Evolutionary conservation across 2,797 vertebrate species (phyloP), one percentile per base, ranked within the genome.

Genomic region (Cyprinella venusta): DNA sequence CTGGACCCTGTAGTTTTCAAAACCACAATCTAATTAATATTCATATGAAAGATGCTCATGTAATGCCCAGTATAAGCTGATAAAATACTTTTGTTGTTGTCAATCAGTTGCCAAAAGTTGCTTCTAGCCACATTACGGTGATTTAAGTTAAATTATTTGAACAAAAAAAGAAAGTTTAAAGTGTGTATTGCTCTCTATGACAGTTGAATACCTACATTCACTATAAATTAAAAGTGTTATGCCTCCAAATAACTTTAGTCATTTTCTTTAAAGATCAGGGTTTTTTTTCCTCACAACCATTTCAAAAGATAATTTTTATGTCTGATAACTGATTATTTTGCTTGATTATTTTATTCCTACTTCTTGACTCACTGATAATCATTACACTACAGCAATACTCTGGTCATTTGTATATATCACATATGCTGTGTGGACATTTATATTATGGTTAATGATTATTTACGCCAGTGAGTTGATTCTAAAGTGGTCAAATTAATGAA

Each of bases 211-310:
- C 33, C 16, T 68, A 1, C 18, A n/a, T 71, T 45, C 24, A 33
- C 24, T 61, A 2, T 48, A 15, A 80, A 81, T 81, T 72, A 80
- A 81, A 80, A 0, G 7, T 18, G 8, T 38, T 72, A 24, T 48
- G 56, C 6, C 79, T 64, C 15, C 21, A 50, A 12, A 76, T 38
- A 56, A n/a, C 33, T 40, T 12, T 54, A 33, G 21, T 76, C 8
- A 5, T 59, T 56, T 75, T 56, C 19, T 24, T 16, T 38, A 12
- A 19, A 36, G 18, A 38, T 40, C 0, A 40, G 33, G 33, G 33
- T 16, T 24, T 9, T 24, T 9, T 16, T 48, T 19, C 52, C 9
- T 5, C 16, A 21, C 9, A 12, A 36, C 3, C 24, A 48, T 21
- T 40, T 40, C 38, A 12, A 38, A 24, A 2, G 33, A 24, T 38